Evolutionary conservation across 2,888 invertebrate genomes (phyloP).

Genomic region (Drepana falcataria): DNA sequence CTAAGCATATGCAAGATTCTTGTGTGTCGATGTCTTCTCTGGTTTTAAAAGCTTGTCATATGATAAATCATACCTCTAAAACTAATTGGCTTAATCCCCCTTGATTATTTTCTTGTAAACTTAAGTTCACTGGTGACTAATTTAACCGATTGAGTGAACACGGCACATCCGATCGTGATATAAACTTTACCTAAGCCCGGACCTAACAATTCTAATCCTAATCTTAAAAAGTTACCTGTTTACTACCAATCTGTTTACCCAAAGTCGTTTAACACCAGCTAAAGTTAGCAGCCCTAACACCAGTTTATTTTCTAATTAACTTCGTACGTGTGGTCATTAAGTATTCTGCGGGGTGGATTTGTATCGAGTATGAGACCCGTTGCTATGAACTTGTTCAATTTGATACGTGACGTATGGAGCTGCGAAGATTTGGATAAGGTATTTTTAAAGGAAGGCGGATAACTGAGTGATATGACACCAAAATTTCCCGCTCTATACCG

Average conservation of each 20-base stretch:
- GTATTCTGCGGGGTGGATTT: slow-evolving; percentile 12
- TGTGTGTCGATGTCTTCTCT: too few relatives aligned
- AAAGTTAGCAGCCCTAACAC: slow-evolving; percentile 19
- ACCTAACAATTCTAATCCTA: background rate
- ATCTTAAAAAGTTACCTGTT: background rate
- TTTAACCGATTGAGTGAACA: too few relatives aligned
- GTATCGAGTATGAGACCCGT: slow-evolving; percentile 9
- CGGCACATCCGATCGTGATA: background rate
- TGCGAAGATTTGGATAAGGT: slow-evolving; percentile 4
- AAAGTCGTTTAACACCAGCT: slow-evolving; percentile 1
- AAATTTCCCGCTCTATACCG: too few relatives aligned
- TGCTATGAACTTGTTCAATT: slow-evolving; percentile 24
- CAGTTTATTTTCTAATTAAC: slow-evolving; percentile 44
- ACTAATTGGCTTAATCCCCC: too few relatives aligned
- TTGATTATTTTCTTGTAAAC: too few relatives aligned
- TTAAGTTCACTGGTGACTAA: too few relatives aligned
- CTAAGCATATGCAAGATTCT: too few relatives aligned
- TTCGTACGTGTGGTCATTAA: slow-evolving; percentile 17
- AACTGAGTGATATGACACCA: too few relatives aligned
- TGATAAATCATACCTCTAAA: too few relatives aligned
- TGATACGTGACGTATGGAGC: slow-evolving; percentile 5
- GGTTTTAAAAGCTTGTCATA: too few relatives aligned
- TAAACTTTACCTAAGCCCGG: background rate
- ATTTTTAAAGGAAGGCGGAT: too few relatives aligned
- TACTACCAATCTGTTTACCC: background rate